These are phyloP conservation scores for Brevimyrus niger DNA, from an alignment of 2,113 vertebrate genomes.

Conservation along the genomic window DNA sequence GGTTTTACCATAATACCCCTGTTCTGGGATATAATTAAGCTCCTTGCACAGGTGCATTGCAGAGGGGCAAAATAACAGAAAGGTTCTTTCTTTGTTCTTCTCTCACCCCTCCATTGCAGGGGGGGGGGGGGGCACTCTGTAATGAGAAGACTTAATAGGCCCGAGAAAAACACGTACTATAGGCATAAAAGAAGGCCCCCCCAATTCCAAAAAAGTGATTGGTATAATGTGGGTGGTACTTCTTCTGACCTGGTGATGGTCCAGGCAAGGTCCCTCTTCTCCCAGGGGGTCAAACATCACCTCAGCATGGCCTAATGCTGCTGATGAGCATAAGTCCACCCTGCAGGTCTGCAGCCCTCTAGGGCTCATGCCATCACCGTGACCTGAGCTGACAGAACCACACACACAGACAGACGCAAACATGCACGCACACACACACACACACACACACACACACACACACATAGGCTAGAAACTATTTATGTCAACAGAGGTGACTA, in stretches of 20 bases:
- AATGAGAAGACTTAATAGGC: neutral
- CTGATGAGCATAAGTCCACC: slow-evolving; percentile 64
- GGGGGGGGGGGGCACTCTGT: neutral
- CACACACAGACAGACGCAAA: slow-evolving; percentile 24
- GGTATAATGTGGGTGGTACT: neutral
- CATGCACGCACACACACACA: slow-evolving; percentile 17
- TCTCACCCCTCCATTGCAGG: neutral
- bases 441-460: slow-evolving; percentile 23
- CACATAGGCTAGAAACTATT: neutral
- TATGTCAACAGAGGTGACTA: neutral
- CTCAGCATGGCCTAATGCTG: slow-evolving; percentile 56
- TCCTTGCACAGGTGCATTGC: neutral
- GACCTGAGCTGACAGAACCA: slow-evolving; percentile 60
- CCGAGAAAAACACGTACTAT: neutral
- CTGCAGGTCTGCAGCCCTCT: slow-evolving; percentile 43
- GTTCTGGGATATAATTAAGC: slow-evolving; percentile 31
- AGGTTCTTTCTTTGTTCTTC: neutral
- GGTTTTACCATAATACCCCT: slow-evolving; percentile 44
- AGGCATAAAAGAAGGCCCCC: neutral
- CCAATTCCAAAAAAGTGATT: neutral
- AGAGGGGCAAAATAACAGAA: neutral
- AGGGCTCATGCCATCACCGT: slow-evolving; percentile 54
- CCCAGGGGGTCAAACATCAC: slow-evolving; percentile 65
- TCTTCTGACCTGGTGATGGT: slow-evolving; percentile 25
- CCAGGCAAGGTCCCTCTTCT: slow-evolving; percentile 34